Conservation (phyloP, 1,140 invertebrate species). For the Hirudo medicinalis region DNA sequence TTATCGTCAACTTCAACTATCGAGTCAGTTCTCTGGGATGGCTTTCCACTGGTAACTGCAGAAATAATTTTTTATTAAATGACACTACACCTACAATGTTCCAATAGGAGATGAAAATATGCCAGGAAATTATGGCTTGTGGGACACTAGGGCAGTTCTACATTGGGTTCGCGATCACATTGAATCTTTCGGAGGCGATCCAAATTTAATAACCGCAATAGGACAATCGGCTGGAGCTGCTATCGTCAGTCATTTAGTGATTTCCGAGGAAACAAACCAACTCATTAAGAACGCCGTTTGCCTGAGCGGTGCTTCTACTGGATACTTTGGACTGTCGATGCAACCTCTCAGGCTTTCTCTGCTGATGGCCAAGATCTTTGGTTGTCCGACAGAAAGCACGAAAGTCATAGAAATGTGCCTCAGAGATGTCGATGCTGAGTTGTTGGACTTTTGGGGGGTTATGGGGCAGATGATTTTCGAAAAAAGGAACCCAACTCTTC, state of each 20-base stretch:
- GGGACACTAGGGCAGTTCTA: conserved; percentile 80
- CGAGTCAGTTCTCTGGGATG: conserved; percentile 13
- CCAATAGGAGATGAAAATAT: conserved; percentile 52
- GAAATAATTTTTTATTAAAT: background rate
- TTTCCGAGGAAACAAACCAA: background rate
- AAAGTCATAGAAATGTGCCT: conserved; percentile 15
- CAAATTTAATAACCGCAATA: conserved; percentile 27
- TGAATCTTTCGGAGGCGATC: conserved; percentile 29
- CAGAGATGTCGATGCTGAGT: background rate
- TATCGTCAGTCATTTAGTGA: conserved; percentile 7
- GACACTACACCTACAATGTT: conserved; percentile 40
- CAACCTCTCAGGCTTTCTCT: background rate
- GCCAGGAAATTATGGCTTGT: conserved; percentile 46
- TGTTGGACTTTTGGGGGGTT: conserved; percentile 12
- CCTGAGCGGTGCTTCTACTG: conserved; percentile 3
- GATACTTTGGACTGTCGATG: background rate
- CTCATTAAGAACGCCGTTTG: conserved; percentile 1
- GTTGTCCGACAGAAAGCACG: background rate
- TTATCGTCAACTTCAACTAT: conserved; percentile 19
- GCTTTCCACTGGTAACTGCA: background rate
- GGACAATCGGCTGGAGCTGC: conserved; percentile 29
- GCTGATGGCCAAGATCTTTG: conserved; percentile 5
- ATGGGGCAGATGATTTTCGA: background rate
- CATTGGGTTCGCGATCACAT: conserved; percentile 51
- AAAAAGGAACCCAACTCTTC: background rate